phyloP scores from a whole-genome alignment of 2,888 invertebrate genomes.

The Amblyjoppa proteus region DNA sequence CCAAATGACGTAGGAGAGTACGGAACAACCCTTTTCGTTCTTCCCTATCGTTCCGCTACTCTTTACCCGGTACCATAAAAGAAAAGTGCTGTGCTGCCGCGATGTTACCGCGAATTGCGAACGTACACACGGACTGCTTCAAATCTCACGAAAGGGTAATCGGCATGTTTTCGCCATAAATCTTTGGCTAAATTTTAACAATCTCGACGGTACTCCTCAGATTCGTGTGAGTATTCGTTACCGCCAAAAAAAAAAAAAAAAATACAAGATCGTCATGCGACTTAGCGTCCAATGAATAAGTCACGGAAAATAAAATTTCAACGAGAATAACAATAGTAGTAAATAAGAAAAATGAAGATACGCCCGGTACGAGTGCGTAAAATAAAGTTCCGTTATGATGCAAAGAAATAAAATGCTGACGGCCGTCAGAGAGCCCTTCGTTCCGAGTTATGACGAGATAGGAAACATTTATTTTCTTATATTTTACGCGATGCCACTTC shows the following conservation, averaged over 20 bases:
- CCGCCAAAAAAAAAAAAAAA: too few relatives aligned
- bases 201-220: too few relatives aligned
- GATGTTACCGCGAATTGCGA: background rate
- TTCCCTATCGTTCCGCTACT: conserved; percentile 5
- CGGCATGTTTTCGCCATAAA: too few relatives aligned
- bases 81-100: conserved; percentile 13
- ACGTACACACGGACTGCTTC: background rate
- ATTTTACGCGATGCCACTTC: background rate
- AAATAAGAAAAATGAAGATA: background rate
- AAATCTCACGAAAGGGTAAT: background rate
- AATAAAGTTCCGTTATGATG: background rate
- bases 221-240: too few relatives aligned
- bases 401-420: background rate
- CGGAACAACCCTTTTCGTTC: conserved; percentile 30
- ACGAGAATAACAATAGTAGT: background rate
- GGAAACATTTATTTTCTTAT: background rate
- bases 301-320: background rate
- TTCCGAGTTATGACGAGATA: background rate
- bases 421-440: background rate
- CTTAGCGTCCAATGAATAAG: too few relatives aligned
- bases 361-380: background rate
- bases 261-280: too few relatives aligned
- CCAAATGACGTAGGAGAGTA: conserved; percentile 33
- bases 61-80: conserved; percentile 12
- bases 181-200: too few relatives aligned